Evolutionary conservation across 2,888 invertebrate genomes (phyloP), one percentile per base, ranked within the genome.

Genomic region (Diachrysia chrysitis): DNA sequence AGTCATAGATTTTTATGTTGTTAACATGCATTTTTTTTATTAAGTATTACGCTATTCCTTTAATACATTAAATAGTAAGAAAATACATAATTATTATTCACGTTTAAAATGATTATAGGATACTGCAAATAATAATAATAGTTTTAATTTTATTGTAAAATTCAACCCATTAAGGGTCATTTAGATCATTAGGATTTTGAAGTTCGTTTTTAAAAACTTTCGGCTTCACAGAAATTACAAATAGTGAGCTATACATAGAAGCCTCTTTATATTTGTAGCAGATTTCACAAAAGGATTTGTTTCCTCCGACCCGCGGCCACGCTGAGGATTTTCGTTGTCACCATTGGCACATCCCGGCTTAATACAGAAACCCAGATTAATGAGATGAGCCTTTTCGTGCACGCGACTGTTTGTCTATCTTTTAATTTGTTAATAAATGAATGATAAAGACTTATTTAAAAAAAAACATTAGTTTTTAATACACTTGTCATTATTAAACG

Each of bases 321-420:
- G 84, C 84, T 86, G 83, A 88, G 92, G 94, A 90, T 94, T 93
- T 89, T 80, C 87, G 83, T 83, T 93, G 93, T 93, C 93, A 92
- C 90, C 92, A 92, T 92, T 85, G 92, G 93, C 90, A 91, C 89
- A 91, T 90, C 91, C 90, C 88, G 87, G 94, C 93, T 95, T 95
- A 93, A 89, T 89, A 88, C 85, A 78, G 89, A 91, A 89, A 88
- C 94, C 92, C 92, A 91, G 94, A 95, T 95, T 95, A 94, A 93
- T 92, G 91, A 88, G 91, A 90, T 90, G 90, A 89, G 89, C 87
- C 87, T 86, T 78, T 83, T 85, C 85, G 81, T 79, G 73, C 71
- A 78, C 75, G 78, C 77, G 79, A 76, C 78, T 79, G 73, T 76
- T 66, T 72, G 78, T 71, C 69, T 61, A 58, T 76, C 60, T 71